Evolutionary conservation across 2,113 vertebrate genomes (phyloP).

Genomic region (Cinclus mexicanus): DNA sequence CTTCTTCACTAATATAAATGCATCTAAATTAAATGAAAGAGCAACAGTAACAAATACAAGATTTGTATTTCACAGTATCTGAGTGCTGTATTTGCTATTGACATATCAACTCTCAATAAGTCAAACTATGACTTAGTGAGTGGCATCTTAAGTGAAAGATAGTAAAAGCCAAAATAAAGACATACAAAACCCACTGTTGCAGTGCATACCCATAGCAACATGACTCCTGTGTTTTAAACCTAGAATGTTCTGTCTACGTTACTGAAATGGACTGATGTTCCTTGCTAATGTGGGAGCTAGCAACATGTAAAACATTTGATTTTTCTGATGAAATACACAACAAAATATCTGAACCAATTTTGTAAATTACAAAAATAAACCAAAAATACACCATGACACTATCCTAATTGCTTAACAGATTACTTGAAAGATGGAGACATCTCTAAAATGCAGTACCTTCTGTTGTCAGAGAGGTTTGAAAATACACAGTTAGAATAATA

Average conservation of each 20-base stretch:
- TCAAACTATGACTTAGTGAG: background rate
- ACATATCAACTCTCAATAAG: background rate
- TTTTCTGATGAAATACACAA: background rate
- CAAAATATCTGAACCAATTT: background rate
- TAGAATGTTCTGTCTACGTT: background rate
- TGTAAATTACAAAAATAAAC: background rate
- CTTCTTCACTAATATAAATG: background rate
- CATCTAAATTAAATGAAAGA: background rate
- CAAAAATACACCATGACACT: background rate
- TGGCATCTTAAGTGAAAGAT: background rate
- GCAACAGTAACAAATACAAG: background rate
- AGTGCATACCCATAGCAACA: background rate
- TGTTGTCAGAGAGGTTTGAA: background rate
- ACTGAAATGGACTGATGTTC: background rate
- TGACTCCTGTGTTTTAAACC: background rate
- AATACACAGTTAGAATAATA: background rate
- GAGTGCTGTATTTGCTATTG: background rate
- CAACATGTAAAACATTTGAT: background rate
- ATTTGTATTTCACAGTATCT: background rate
- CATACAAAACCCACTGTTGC: background rate
- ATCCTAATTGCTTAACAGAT: background rate
- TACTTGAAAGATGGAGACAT: background rate
- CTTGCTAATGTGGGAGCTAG: background rate
- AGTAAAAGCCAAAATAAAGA: conserved; percentile 4
- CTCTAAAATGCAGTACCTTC: background rate